Conservation (phyloP, 2,888 invertebrate genomes). For the Invenusta paracnida region DNA sequence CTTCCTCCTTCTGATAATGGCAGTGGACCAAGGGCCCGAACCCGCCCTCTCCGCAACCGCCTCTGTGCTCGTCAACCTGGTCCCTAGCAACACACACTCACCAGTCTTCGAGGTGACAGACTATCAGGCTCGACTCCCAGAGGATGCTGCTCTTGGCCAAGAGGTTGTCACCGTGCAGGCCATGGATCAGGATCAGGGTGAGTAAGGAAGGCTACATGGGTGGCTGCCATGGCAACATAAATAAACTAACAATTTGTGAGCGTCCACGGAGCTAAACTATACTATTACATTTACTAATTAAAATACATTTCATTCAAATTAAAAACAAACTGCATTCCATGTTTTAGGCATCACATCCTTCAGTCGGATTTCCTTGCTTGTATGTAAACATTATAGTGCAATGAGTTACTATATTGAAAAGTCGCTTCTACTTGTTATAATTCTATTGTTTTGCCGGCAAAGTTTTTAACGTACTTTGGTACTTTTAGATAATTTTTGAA, state of each 20-base stretch:
- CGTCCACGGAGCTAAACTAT: neutral
- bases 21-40: neutral
- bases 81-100: slow-evolving; percentile 8
- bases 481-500: too few species aligned
- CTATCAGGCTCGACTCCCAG: neutral
- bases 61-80: slow-evolving; percentile 7
- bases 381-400: too few species aligned
- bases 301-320: neutral
- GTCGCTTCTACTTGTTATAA: too few species aligned
- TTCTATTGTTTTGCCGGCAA: too few species aligned
- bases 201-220: too few species aligned
- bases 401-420: too few species aligned
- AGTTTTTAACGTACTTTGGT: too few species aligned
- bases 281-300: neutral
- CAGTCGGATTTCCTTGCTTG: too few species aligned
- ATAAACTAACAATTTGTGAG: neutral
- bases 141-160: neutral
- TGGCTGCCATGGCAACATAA: neutral
- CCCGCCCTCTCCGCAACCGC: slow-evolving; percentile 23
- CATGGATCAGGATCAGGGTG: neutral
- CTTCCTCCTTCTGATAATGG: slow-evolving; percentile 28
- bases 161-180: neutral
- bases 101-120: slow-evolving; percentile 1
- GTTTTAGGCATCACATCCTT: too few species aligned
- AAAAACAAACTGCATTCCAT: too few species aligned